Evolutionary conservation across 2,797 vertebrate species (phyloP).

Genomic region (Chaetodon trifasciatus): DNA sequence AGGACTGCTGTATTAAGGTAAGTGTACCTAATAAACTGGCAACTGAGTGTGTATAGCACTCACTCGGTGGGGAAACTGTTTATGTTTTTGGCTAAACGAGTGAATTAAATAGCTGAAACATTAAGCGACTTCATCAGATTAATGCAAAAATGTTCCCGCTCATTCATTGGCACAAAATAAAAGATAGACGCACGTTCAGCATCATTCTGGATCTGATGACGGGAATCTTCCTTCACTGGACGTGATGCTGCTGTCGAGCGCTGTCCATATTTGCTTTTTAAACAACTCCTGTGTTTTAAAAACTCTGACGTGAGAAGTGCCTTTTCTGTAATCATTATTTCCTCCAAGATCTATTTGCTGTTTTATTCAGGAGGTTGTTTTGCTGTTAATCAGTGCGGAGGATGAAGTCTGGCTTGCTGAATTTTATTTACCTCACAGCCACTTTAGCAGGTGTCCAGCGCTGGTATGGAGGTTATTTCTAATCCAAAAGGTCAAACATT

Average conservation of each 20-base stretch:
- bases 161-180: no score
- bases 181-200: not conserved
- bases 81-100: not conserved
- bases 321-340: constrained; percentile 7
- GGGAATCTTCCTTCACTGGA: not conserved
- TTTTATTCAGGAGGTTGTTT: constrained; percentile 26
- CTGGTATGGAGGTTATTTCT: constrained; percentile 38
- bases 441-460: constrained; percentile 26
- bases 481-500: constrained; percentile 59
- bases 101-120: not conserved
- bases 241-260: not conserved
- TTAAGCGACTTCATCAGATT: no score
- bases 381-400: constrained; percentile 16
- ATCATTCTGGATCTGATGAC: not conserved
- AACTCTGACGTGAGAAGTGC: not conserved
- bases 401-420: constrained; percentile 29
- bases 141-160: no score
- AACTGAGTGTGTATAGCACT: not conserved
- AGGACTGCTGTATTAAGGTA: not conserved
- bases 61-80: not conserved
- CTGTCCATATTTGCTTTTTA: constrained; percentile 23
- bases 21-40: not conserved
- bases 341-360: not conserved
- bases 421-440: constrained; percentile 42
- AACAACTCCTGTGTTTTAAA: not conserved